Base-by-base conservation (phyloP, 2,888 invertebrate genomes). In the Troides aeacus region DNA sequence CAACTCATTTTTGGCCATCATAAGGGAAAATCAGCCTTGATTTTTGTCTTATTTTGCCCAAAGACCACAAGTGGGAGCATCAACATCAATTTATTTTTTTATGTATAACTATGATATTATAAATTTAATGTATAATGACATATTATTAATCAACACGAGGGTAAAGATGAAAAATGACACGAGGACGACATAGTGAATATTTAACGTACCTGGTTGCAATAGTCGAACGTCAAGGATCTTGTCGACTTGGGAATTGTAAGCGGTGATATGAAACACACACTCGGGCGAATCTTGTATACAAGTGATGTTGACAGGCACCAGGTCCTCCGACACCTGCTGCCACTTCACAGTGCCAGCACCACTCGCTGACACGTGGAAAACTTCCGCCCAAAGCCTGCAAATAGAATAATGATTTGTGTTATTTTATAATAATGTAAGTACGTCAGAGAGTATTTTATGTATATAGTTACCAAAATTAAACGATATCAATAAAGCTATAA, bases 221-320 rank as follows among this genome's bases (percentile, higher is more conserved):
- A 99, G 96, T 94, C 97, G 96, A 75, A 99, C 98, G 87, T 99
- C 99, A 81, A 99, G 95, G 80, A 99, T 98, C 94, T 99, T 99
- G 93, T 99, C 99, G 85, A 99, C 99, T 92, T 99, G 98, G 83
- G 98, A 97, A 94, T 99, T 99, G 94, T 99, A 99, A 81, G 99
- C 99, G 82, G 99, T 99, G 93, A 99, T 98, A 94, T 99, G 99
- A 93, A 99, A 99, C 88, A 99, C 96, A 90, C 98, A 98, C 93
- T 98, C 98, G 65, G 99, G 98, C 74, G 97, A 97, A 92, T 99
- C 98, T 93, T 98, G 97, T 85, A 99, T 97, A 94, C 99, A 99
- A 78, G 98, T 98, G 93, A 99, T 98, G 94, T 99, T 99, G 79
- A 99, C 98, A 70, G 99, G 99, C 78, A 99, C 99, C 90, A 99